Evolutionary conservation across 1,140 invertebrate species (phyloP).

Genomic region (Octopus bimaculoides): DNA sequence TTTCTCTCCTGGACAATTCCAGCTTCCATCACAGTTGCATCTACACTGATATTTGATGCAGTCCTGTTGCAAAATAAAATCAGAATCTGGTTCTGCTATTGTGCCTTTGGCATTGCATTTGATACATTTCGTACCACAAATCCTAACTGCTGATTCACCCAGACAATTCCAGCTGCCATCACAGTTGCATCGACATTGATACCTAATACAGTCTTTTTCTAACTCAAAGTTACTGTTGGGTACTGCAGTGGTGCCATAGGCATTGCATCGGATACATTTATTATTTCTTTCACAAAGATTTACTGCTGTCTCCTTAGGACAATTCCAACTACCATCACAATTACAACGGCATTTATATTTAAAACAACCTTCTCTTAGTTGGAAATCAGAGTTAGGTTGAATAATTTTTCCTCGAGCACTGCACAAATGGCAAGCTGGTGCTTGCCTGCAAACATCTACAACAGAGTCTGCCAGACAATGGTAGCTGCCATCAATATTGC

Average conservation of each 20-base stretch:
- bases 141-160: slow-evolving; percentile 23
- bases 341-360: neutral
- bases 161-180: slow-evolving; percentile 42
- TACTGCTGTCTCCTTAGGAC: slow-evolving; percentile 22
- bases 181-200: slow-evolving; percentile 39
- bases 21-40: slow-evolving; percentile 32
- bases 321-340: slow-evolving; percentile 31
- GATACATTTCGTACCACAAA: slow-evolving; percentile 3
- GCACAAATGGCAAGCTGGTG: slow-evolving; percentile 14
- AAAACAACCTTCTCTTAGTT: slow-evolving; percentile 8
- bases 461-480: slow-evolving; percentile 20
- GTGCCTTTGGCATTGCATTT: slow-evolving; percentile 22
- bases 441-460: slow-evolving; percentile 16
- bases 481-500: slow-evolving; percentile 23
- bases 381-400: slow-evolving; percentile 17
- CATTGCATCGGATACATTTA: slow-evolving; percentile 22
- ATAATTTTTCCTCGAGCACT: slow-evolving; percentile 18
- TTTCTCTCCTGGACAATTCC: slow-evolving; percentile 29
- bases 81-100: slow-evolving; percentile 20
- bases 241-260: slow-evolving; percentile 9
- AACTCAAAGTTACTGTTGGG: slow-evolving; percentile 24
- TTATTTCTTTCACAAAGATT: neutral
- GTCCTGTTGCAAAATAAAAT: slow-evolving; percentile 23
- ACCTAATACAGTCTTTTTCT: slow-evolving; percentile 22
- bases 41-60: slow-evolving; percentile 32